Evolutionary conservation across 2,888 invertebrate genomes (phyloP).

Genomic region (Sinopyrophorus schimmeli): DNA sequence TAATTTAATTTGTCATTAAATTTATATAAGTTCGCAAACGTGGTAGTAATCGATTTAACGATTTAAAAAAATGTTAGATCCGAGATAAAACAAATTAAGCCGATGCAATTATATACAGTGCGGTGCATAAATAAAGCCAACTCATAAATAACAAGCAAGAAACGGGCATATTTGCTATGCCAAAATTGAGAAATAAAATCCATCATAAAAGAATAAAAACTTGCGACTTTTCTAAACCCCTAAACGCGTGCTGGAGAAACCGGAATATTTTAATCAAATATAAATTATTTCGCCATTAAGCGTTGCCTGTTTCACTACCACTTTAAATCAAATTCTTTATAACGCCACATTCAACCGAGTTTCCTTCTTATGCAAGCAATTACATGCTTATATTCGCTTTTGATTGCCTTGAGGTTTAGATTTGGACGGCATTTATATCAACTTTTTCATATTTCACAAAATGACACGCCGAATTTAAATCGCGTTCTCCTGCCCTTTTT

Average conservation of each 20-base stretch:
- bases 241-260: constrained; percentile 20
- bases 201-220: constrained; percentile 27
- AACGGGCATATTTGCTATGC: constrained; percentile 20
- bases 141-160: constrained; percentile 8
- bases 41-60: too few species aligned
- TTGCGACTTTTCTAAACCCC: constrained; percentile 25
- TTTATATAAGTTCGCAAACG: too few species aligned
- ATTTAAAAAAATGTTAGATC: too few species aligned
- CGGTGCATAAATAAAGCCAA: constrained; percentile 3
- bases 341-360: constrained; percentile 20
- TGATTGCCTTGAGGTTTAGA: constrained; percentile 19
- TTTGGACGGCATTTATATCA: background rate
- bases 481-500: too few species aligned
- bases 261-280: constrained; percentile 31
- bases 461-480: too few species aligned
- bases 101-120: constrained; percentile 1
- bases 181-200: constrained; percentile 28
- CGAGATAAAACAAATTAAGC: too few species aligned
- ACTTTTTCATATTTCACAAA: too few species aligned
- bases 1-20: too few species aligned
- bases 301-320: constrained; percentile 29
- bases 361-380: constrained; percentile 26
- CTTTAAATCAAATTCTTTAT: constrained; percentile 32
- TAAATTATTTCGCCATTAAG: constrained; percentile 31
- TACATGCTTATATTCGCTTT: constrained; percentile 29